Percentiles rank a stretch among this genome's conserved stretches.
These are phyloP conservation scores for Ramphastos sulfuratus DNA, from an alignment of 2,113 vertebrate species.

Conservation along the genomic window DNA sequence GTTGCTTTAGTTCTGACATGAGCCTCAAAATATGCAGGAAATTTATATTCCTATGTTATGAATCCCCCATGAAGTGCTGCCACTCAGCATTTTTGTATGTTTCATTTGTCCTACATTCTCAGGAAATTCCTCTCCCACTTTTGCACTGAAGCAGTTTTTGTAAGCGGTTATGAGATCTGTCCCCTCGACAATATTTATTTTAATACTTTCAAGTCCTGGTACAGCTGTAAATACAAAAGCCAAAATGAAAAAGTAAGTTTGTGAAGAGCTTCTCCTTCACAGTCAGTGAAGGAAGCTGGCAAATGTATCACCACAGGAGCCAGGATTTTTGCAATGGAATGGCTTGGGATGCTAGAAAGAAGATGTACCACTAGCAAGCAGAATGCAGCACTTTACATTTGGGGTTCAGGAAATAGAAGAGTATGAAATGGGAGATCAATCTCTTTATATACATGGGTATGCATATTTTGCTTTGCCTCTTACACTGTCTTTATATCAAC, in stretches of 20 bases:
- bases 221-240: neutral
- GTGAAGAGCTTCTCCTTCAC: neutral
- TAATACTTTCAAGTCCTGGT: neutral
- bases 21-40: neutral
- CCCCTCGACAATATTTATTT: neutral
- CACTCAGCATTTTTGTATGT: neutral
- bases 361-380: neutral
- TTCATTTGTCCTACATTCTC: neutral
- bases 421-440: neutral
- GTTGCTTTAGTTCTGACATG: neutral
- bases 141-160: neutral
- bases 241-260: neutral
- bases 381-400: neutral
- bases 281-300: neutral
- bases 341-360: neutral
- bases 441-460: neutral
- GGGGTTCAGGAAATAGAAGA: neutral
- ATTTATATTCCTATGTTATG: neutral
- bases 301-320: neutral
- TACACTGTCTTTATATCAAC: neutral
- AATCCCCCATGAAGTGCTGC: neutral
- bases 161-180: neutral
- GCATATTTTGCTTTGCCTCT: neutral
- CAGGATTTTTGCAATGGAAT: neutral
- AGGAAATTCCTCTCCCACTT: neutral